Evolutionary conservation across 2,888 invertebrate species (phyloP).

Genomic region (Steinernema carpocapsae): DNA sequence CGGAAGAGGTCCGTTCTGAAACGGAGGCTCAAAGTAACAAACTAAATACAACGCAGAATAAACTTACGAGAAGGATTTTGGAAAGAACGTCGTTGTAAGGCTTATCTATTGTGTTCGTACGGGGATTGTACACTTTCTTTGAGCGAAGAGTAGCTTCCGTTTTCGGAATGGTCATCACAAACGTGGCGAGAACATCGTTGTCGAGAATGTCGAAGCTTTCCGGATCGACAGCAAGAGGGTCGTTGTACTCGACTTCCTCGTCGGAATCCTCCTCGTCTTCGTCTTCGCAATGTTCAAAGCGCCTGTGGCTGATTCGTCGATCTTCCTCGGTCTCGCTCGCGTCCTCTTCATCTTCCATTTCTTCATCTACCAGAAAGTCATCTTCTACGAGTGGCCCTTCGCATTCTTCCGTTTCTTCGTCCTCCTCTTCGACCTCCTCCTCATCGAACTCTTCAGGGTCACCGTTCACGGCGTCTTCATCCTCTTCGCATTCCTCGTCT

Average conservation of each 20-base stretch:
- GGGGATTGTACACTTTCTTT: constrained; percentile 21
- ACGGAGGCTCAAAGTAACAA: not conserved
- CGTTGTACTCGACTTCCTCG: constrained; percentile 12
- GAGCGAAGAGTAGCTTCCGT: not conserved
- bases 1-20: constrained; percentile 8
- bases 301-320: not conserved
- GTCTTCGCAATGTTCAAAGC: too few species aligned
- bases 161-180: constrained; percentile 6
- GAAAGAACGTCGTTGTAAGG: not conserved
- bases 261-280: constrained; percentile 29
- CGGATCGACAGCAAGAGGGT: not conserved
- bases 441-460: not conserved
- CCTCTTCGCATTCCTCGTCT: not conserved
- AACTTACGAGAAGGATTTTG: not conserved
- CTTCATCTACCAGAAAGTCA: not conserved
- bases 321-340: not conserved
- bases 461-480: not conserved
- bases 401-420: not conserved
- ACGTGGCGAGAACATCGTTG: constrained; percentile 15
- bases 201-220: constrained; percentile 19
- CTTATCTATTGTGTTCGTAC: constrained; percentile 18
- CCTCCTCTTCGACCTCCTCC: not conserved
- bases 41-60: not conserved
- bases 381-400: not conserved
- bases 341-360: not conserved